Evolutionary conservation across 2,888 invertebrate species (phyloP).

Genomic region (Drosophila atroscutellata): DNA sequence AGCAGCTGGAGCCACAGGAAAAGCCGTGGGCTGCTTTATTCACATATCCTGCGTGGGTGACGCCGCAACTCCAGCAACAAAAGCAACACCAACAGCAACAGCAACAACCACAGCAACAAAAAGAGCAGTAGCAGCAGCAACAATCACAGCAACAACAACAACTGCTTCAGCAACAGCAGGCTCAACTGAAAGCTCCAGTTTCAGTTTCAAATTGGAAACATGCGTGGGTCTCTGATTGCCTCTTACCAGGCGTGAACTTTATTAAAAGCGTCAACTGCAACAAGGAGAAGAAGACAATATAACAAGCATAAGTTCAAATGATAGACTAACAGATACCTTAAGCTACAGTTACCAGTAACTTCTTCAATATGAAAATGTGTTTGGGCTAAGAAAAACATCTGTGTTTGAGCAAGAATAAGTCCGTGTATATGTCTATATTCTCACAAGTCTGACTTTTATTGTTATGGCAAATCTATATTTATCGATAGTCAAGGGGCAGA

Average conservation of each 20-base stretch:
- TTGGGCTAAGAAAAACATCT: neutral
- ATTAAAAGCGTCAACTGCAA: neutral
- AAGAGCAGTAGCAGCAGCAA: neutral
- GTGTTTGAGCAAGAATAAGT: neutral
- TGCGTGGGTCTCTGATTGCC: conserved; percentile 1
- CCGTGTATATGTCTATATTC: fast-evolving
- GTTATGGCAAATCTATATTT: neutral
- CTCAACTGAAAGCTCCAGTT: conserved; percentile 2
- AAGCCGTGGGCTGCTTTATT: conserved; percentile 30
- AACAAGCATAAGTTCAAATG: neutral
- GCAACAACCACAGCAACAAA: neutral
- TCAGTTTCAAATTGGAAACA: neutral
- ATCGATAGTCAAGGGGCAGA: neutral
- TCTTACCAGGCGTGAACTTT: neutral
- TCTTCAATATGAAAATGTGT: neutral
- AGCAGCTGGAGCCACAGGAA: conserved; percentile 38
- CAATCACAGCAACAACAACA: neutral
- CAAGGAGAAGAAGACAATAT: neutral
- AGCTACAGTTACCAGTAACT: neutral
- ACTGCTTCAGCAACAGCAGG: neutral
- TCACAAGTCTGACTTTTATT: neutral
- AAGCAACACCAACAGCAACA: neutral
- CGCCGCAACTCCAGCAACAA: conserved; percentile 1
- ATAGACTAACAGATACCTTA: neutral
- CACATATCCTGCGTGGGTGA: conserved; percentile 42